Evolutionary conservation across 2,113 vertebrate species (phyloP), one percentile per base, ranked within the genome.

Genomic region (Nicator chloris): DNA sequence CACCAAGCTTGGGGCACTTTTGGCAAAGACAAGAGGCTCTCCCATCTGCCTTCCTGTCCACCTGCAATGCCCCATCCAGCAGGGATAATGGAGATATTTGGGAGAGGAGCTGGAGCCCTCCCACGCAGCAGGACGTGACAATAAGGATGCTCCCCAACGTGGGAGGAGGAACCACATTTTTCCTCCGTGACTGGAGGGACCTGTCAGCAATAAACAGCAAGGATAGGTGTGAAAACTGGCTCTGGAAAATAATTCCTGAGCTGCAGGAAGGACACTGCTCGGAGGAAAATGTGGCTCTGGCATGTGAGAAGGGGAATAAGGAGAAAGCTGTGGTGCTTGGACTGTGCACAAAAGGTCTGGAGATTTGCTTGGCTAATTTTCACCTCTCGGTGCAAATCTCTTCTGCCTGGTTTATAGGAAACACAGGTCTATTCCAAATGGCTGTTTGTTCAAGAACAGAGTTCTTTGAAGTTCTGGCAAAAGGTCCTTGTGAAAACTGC

Each of bases 391-490:
- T 49, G 73, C 56, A 81, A 63, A 75, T 47, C 59, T 66, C 71
- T 30, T 81, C 71, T 93, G 56, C 20, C 40, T 11, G 49, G 30
- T 50, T 75, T 71, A 54, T 1, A 51, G 56, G 81, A 90, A 90
- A 59, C 80, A 89, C 35, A 47, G 33, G 26, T 77, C 53, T 90
- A 6, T 64, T 86, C 64, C 6, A 9, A 92, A 82, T 2, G 23
- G 45, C 72, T 86, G 80, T 88, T 93, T 83, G 88, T 11, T 92
- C 80, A 86, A 76, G 92, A 84, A 35, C 20, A 39, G 47, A 39
- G 51, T 86, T 70, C 79, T 94, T 60, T 90, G 77, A 95, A 88
- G 77, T 69, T 86, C 64, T 90, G 60, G 90, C 31, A 79, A 92
- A 90, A 5, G 23, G 42, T 78, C 75, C 16, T 59, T 61, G 68